Percentiles rank a stretch among this genome's conserved stretches.
Evolutionary conservation across 30 jellyfish, hydroid and myxozoan species (phyloP).

Genomic region (Chironex yamaguchii): DNA sequence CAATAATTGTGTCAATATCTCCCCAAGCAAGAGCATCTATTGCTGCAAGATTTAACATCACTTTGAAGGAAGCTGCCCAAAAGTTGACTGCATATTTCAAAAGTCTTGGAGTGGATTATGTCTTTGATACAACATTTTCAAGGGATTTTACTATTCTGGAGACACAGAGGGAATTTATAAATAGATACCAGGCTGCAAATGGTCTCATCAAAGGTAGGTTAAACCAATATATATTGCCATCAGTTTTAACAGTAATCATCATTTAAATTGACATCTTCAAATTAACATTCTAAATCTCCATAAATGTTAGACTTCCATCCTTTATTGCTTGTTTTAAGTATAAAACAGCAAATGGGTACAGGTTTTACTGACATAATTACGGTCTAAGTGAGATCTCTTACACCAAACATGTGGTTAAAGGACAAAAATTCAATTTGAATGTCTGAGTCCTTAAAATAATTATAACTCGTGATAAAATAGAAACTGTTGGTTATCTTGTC

Average conservation of each 20-base stretch:
- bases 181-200: slow-evolving; percentile 34
- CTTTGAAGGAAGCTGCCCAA: slow-evolving; percentile 44
- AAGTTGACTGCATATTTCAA: slow-evolving; percentile 87
- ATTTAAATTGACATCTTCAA: neutral
- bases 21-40: slow-evolving; percentile 96
- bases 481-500: too few relatives aligned
- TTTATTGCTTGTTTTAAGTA: too few relatives aligned
- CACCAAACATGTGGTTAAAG: too few relatives aligned
- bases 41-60: slow-evolving; percentile 77
- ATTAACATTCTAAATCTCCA: too few relatives aligned
- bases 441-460: too few relatives aligned
- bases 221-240: neutral
- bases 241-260: neutral
- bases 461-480: too few relatives aligned
- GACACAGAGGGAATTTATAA: slow-evolving; percentile 86
- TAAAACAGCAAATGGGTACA: too few relatives aligned
- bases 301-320: too few relatives aligned
- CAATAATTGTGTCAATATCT: slow-evolving; percentile 84
- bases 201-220: neutral
- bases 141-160: slow-evolving; percentile 81
- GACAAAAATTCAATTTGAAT: too few relatives aligned
- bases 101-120: slow-evolving; percentile 83
- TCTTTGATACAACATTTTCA: slow-evolving; percentile 88
- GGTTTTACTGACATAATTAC: too few relatives aligned
- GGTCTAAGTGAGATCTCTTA: too few relatives aligned